Percentiles rank a stretch among this genome's conserved stretches.
These are phyloP conservation scores for Drosophila barbarae DNA, from an alignment of 2,888 invertebrate genomes.

Conservation along the genomic window DNA sequence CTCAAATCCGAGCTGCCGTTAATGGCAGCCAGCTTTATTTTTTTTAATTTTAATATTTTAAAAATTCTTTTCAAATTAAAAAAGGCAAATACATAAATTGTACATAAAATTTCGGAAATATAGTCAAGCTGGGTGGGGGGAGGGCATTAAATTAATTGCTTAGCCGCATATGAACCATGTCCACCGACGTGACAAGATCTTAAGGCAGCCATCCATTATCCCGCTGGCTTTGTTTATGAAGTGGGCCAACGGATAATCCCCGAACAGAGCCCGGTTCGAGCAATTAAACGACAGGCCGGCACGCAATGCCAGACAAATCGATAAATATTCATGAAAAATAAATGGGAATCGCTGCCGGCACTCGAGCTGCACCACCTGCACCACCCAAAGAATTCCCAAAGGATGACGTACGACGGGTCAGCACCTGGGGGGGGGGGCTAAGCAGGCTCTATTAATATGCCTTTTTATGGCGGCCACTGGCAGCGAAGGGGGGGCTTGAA, in stretches of 20 bases:
- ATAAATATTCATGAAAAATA: conserved; percentile 72
- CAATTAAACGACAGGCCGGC: conserved; percentile 26
- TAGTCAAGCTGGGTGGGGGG: too few relatives aligned
- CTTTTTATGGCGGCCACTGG: conserved; percentile 19
- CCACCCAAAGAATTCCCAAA: conserved; percentile 27
- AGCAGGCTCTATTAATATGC: conserved; percentile 34
- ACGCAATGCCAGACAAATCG: conserved; percentile 58
- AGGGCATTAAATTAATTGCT: not conserved
- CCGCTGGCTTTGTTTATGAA: conserved; percentile 1
- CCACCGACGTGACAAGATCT: conserved; percentile 7
- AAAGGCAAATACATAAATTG: too few relatives aligned
- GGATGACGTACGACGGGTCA: conserved; percentile 43
- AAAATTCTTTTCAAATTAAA: too few relatives aligned
- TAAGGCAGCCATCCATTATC: not conserved
- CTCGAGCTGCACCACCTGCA: conserved; percentile 16
- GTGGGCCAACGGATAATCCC: conserved; percentile 18
- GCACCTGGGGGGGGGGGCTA: conserved; percentile 12
- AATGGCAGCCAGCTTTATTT: too few relatives aligned
- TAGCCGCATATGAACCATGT: conserved; percentile 5
- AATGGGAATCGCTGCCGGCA: conserved; percentile 47
- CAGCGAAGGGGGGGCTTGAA: not conserved
- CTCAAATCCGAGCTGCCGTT: too few relatives aligned
- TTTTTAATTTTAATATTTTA: too few relatives aligned
- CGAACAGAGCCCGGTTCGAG: not conserved
- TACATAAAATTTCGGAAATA: too few relatives aligned